Percentiles rank a stretch among this genome's conserved stretches.
These are phyloP conservation scores for Scyliorhinus canicula DNA, from an alignment of 2,797 vertebrate species.

Conservation along the genomic window DNA sequence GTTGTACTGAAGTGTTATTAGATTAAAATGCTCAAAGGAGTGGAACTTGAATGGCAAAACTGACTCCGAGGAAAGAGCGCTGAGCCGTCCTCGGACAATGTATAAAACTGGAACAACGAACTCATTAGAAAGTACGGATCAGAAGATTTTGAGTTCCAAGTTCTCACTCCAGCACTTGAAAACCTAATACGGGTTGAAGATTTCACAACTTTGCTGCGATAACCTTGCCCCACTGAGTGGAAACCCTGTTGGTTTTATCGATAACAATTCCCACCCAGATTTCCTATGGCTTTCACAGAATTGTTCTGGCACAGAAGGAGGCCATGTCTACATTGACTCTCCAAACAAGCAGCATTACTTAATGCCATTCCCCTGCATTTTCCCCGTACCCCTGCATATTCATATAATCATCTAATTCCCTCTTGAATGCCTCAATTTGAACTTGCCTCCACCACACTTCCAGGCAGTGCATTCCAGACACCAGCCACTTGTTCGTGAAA, in stretches of 20 bases:
- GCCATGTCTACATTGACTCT: too few relatives aligned
- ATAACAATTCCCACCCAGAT: background rate
- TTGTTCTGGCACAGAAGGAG: too few relatives aligned
- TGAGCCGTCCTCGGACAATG: background rate
- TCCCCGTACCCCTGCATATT: too few relatives aligned
- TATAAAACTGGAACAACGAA: background rate
- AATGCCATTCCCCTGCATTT: too few relatives aligned
- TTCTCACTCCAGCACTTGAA: background rate
- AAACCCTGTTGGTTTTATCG: background rate
- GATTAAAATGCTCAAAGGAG: background rate
- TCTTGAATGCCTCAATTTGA: too few relatives aligned
- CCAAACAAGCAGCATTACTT: too few relatives aligned
- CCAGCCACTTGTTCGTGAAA: too few relatives aligned
- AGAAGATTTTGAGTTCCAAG: background rate
- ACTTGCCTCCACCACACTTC: too few relatives aligned
- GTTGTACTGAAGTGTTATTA: background rate
- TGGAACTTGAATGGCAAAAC: background rate
- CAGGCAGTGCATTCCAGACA: too few relatives aligned
- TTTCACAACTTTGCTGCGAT: background rate
- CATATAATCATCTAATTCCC: too few relatives aligned
- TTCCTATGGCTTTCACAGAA: too few relatives aligned
- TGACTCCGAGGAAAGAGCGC: background rate
- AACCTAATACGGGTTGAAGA: background rate
- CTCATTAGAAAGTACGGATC: background rate
- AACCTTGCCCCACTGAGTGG: background rate